Percentiles rank a stretch among this genome's conserved stretches.
These are phyloP conservation scores for Hemitrygon akajei DNA, from an alignment of 2,797 vertebrate species.

Conservation along the genomic window DNA sequence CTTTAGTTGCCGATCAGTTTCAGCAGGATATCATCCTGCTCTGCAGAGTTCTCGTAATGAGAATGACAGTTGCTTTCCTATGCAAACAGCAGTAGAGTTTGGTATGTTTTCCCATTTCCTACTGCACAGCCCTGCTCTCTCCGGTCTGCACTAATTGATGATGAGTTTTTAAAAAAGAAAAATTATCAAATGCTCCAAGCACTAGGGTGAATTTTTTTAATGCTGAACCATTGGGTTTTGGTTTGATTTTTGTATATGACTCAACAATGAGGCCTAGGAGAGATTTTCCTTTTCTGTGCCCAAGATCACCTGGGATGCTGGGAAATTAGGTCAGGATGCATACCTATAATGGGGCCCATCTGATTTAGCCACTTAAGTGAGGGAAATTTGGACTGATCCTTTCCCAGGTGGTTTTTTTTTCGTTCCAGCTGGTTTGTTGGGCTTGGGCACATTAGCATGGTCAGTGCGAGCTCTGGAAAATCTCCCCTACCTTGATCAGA, in stretches of 20 bases:
- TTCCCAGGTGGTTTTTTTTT: neutral
- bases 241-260: neutral
- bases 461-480: neutral
- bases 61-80: conserved; percentile 16
- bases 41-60: conserved; percentile 5
- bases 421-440: neutral
- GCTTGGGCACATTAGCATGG: neutral
- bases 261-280: neutral
- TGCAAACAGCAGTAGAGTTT: conserved; percentile 21
- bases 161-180: neutral
- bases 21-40: neutral
- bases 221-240: neutral
- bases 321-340: neutral
- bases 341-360: neutral
- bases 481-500: neutral
- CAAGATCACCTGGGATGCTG: neutral
- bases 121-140: neutral
- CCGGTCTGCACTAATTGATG: neutral
- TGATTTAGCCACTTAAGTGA: neutral
- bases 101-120: neutral
- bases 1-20: neutral
- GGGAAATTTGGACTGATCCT: neutral
- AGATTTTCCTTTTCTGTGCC: neutral
- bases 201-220: conserved; percentile 12
- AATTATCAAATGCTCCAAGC: neutral